phyloP scores from a whole-genome alignment of 1,140 invertebrate genomes.

The Dreissena rostriformis region DNA sequence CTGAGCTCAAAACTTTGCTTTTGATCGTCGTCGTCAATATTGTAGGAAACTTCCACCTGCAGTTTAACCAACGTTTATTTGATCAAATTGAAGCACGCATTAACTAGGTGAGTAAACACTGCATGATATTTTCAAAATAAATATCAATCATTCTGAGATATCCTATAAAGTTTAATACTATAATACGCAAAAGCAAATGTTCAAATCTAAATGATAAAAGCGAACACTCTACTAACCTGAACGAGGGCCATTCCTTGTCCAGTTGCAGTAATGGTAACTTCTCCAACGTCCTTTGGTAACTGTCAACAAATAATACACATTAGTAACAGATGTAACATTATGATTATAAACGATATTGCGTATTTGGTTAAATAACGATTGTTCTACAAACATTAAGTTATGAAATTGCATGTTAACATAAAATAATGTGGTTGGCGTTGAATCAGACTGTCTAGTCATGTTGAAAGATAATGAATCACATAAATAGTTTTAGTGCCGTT shows the following conservation, averaged over 20 bases:
- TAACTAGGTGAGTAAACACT: too few relatives aligned
- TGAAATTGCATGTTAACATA: too few relatives aligned
- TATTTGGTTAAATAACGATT: too few relatives aligned
- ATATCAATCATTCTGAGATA: background rate
- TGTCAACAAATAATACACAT: background rate
- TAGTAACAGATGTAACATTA: too few relatives aligned
- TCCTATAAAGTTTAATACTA: background rate
- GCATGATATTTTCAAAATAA: too few relatives aligned
- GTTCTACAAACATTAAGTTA: too few relatives aligned
- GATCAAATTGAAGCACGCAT: too few relatives aligned
- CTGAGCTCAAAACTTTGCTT: slow-evolving; percentile 94
- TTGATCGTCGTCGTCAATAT: slow-evolving; percentile 93
- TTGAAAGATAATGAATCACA: too few relatives aligned
- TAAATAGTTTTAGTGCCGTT: too few relatives aligned
- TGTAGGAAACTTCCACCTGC: slow-evolving; percentile 89
- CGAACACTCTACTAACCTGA: slow-evolving; percentile 82
- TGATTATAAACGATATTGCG: too few relatives aligned
- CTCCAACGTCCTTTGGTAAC: slow-evolving; percentile 33
- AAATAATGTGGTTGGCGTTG: background rate
- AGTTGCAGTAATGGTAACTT: slow-evolving; percentile 23
- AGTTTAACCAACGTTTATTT: background rate
- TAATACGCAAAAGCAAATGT: background rate
- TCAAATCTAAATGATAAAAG: background rate
- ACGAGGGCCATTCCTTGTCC: slow-evolving; percentile 86
- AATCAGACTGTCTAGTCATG: background rate